Percentiles rank a stretch among this genome's conserved stretches.
phyloP scores from a whole-genome alignment of 1,140 invertebrate species.

The Amyelois transitella region DNA sequence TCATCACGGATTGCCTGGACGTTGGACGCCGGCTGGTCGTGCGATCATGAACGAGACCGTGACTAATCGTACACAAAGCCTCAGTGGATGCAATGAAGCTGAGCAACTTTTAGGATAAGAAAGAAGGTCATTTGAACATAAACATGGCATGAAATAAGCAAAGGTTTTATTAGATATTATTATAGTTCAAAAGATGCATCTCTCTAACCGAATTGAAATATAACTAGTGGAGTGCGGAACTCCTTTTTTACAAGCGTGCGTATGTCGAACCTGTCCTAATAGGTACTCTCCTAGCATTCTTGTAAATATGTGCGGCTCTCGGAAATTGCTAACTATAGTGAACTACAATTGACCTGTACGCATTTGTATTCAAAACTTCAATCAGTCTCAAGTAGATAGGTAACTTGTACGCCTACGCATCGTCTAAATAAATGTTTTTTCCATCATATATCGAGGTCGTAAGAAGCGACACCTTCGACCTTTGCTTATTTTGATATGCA shows the following conservation, averaged over 20 bases:
- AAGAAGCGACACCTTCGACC: no score
- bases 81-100: slow-evolving; percentile 30
- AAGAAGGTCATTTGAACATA: slow-evolving; percentile 8
- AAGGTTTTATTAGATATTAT: background rate
- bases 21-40: slow-evolving; percentile 25
- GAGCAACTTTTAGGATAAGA: slow-evolving; percentile 26
- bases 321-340: no score
- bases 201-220: slow-evolving; percentile 46
- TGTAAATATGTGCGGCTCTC: no score
- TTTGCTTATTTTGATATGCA: no score
- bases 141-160: background rate
- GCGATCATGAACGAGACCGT: slow-evolving; percentile 46
- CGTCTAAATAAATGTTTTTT: no score
- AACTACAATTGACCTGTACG: no score
- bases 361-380: no score
- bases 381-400: no score
- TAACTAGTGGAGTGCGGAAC: slow-evolving; percentile 38
- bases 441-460: no score
- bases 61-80: slow-evolving; percentile 46
- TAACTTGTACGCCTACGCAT: no score
- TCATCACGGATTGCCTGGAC: slow-evolving; percentile 41
- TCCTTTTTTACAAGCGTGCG: slow-evolving; percentile 45
- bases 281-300: slow-evolving; percentile 34
- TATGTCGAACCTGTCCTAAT: slow-evolving; percentile 39
- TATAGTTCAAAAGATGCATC: slow-evolving; percentile 30